These are phyloP conservation scores for Eriocheir sinensis DNA, from an alignment of 1,140 invertebrate species.

Conservation along the genomic window DNA sequence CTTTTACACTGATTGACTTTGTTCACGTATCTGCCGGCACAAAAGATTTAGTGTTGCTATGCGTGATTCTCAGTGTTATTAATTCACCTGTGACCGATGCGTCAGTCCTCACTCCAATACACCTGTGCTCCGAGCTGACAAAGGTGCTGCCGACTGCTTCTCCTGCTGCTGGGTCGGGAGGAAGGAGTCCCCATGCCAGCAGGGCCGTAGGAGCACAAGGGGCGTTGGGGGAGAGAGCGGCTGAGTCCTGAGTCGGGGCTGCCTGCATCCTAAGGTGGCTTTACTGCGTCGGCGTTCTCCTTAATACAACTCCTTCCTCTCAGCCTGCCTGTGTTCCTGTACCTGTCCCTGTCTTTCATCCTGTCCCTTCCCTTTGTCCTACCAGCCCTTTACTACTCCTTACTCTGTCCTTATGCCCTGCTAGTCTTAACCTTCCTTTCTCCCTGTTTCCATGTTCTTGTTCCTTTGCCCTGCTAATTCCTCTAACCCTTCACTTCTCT, in stretches of 20 bases:
- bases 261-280: not conserved
- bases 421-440: not conserved
- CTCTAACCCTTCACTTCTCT: not conserved
- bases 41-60: no score
- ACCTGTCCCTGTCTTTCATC: not conserved
- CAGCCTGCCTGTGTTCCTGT: not conserved
- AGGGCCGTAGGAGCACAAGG: not conserved
- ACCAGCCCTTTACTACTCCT: not conserved
- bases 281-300: slow-evolving; percentile 18
- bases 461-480: not conserved
- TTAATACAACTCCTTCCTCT: not conserved
- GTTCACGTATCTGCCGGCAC: no score
- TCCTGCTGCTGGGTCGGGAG: not conserved
- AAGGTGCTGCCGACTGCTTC: not conserved
- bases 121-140: not conserved
- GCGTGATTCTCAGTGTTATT: not conserved
- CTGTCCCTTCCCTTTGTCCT: not conserved
- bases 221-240: not conserved
- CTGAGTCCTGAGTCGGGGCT: not conserved
- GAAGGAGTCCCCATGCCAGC: not conserved
- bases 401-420: not conserved
- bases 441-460: not conserved
- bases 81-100: not conserved
- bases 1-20: no score
- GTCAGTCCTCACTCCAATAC: not conserved